These are phyloP conservation scores for Venusia cambrica DNA, from an alignment of 2,888 invertebrate species.

Conservation along the genomic window DNA sequence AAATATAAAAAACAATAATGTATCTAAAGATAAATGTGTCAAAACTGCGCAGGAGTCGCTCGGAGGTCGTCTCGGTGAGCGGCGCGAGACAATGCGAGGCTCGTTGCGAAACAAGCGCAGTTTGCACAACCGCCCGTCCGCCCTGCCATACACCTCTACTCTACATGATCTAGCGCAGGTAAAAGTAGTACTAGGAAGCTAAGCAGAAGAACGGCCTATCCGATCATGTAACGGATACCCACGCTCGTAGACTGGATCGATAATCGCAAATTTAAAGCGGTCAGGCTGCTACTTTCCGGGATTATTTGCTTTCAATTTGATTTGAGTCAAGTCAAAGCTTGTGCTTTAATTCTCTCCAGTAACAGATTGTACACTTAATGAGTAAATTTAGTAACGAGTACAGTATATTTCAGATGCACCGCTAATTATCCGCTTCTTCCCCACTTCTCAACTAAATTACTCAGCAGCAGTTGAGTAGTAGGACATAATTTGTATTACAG, in stretches of 20 bases:
- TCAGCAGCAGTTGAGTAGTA: too few relatives aligned
- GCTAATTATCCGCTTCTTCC: too few relatives aligned
- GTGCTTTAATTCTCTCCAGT: too few relatives aligned
- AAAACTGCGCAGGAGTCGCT: conserved; percentile 48
- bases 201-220: conserved; percentile 26
- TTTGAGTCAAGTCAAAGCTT: too few relatives aligned
- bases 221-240: conserved; percentile 23
- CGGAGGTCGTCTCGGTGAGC: conserved; percentile 76
- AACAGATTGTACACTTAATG: too few relatives aligned
- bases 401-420: too few relatives aligned
- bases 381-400: too few relatives aligned
- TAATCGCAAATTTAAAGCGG: conserved; percentile 14
- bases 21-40: conserved; percentile 45
- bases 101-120: conserved; percentile 71
- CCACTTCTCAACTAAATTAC: too few relatives aligned
- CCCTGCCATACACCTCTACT: conserved; percentile 47
- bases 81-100: conserved; percentile 78
- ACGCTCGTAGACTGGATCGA: conserved; percentile 3
- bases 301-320: conserved; percentile 18
- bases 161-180: conserved; percentile 41
- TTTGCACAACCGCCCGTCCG: conserved; percentile 64
- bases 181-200: conserved; percentile 35
- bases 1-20: conserved; percentile 24
- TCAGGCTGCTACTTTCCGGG: conserved; percentile 7
- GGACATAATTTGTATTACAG: too few relatives aligned